A percentile compares a stretch with the other conserved stretches of the same genome.
Conservation (phyloP, 2,113 vertebrate genomes). For the Emberiza fucata region DNA sequence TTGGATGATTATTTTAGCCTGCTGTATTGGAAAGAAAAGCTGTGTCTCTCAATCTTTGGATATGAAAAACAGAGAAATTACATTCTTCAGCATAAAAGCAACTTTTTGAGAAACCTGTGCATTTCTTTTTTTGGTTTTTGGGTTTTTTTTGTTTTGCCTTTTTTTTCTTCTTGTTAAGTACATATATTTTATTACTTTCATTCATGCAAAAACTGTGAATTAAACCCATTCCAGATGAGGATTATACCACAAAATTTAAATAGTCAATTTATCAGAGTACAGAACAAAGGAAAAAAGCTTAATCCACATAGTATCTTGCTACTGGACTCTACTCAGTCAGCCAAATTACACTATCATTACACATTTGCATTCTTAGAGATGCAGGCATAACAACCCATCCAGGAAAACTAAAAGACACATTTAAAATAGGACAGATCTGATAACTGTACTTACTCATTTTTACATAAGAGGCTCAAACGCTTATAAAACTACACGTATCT, state of each 20-base stretch:
- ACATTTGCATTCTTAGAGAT: background rate
- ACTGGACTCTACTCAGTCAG: background rate
- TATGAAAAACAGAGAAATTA: background rate
- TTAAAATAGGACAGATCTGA: background rate
- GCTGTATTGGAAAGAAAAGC: background rate
- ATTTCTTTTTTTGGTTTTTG: background rate
- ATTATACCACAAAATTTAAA: background rate
- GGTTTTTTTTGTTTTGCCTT: background rate
- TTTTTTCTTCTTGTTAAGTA: background rate
- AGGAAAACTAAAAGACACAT: background rate
- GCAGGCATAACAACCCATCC: background rate
- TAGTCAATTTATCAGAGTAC: background rate
- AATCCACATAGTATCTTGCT: background rate
- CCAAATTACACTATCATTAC: background rate
- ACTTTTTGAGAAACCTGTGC: background rate
- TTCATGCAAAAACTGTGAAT: slow-evolving; percentile 4
- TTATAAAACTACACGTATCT: background rate
- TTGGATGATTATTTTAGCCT: slow-evolving; percentile 9
- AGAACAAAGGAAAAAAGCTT: background rate
- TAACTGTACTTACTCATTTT: background rate
- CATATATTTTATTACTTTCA: background rate
- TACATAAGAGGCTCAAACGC: background rate
- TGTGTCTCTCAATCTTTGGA: background rate
- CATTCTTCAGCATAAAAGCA: slow-evolving; percentile 26
- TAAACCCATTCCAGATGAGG: background rate